Conservation (phyloP, 2,113 vertebrate species). For the Oncorhynchus gorbuscha region DNA sequence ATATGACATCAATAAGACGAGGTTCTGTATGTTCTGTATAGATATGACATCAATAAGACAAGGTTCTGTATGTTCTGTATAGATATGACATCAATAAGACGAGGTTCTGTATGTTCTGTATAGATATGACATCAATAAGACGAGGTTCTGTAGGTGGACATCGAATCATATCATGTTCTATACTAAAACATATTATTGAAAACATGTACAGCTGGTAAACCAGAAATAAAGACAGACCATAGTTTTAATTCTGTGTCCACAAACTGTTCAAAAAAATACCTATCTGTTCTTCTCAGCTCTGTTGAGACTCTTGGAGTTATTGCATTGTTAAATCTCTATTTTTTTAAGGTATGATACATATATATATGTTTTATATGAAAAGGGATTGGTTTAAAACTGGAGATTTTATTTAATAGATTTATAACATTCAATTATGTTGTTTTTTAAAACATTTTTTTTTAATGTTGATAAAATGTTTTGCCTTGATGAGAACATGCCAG, state of each 20-base stretch:
- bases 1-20: too few relatives aligned
- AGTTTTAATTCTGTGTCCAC: conserved; percentile 16
- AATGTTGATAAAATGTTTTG: conserved; percentile 29
- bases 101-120: too few relatives aligned
- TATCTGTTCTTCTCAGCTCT: conserved; percentile 40
- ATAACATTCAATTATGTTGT: conserved; percentile 42
- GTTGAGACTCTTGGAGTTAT: conserved; percentile 31
- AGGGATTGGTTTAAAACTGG: conserved; percentile 38
- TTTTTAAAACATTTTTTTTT: conserved; percentile 9
- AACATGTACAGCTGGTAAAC: conserved; percentile 56
- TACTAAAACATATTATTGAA: conserved; percentile 59
- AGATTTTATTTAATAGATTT: conserved; percentile 60
- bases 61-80: too few relatives aligned
- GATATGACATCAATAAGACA: too few relatives aligned
- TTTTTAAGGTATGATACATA: conserved; percentile 54
- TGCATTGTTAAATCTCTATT: conserved; percentile 62
- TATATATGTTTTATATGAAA: conserved; percentile 61
- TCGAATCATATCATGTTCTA: conserved; percentile 38
- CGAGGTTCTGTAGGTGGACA: background rate
- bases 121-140: too few relatives aligned
- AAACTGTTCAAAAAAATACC: conserved; percentile 14
- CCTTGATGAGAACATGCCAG: conserved; percentile 39
- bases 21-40: too few relatives aligned
- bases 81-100: too few relatives aligned
- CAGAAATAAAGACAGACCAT: conserved; percentile 3